Evolutionary conservation across 2,113 vertebrate genomes (phyloP), one percentile per base, ranked within the genome.

Genomic region (Nothocercus nigrocapillus): DNA sequence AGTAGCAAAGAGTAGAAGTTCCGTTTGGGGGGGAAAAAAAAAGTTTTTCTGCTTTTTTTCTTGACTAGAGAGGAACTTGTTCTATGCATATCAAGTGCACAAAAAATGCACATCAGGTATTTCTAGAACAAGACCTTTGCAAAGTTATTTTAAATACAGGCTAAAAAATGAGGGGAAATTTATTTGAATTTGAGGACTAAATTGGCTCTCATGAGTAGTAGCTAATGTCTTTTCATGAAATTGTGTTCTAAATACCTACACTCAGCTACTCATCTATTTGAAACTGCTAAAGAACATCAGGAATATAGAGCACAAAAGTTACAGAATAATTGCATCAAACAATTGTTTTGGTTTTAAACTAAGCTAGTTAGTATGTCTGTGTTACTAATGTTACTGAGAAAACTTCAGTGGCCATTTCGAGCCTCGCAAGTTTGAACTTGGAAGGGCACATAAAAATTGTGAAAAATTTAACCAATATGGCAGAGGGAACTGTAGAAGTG

Each of bases 31-130:
- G 8, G 8, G 8, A 11, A 49, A 42, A 73, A 16, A 77, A 75
- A 30, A 72, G 3, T 68, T 51, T 13, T 0, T 49, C 49, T 53
- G 11, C 17, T 38, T 44, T 44, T 18, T 54, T 42, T 7, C 13
- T 62, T 54, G 8, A 8, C 53, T 8, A 36, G 3, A 66, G 11
- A 11, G 81, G 11, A 49, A 67, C 4, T 13, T 51, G 2, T 51
- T 87, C 30, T 56, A 38, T 2, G 3, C 17, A 49, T 67, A 68
- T 44, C 14, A 44, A 44, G 44, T 20, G 18, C 45, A 47, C 19
- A 58, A 51, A 51, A 7, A 3, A 21, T 0, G 1, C 1, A 16
- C 4, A 13, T 36, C 67, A 11, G 1, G 2, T 19, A 34, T 47
- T 93, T 93, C 22, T 47, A 38, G 32, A 17, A 0, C 13, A 61